These are phyloP conservation scores for Lacanobia oleracea DNA, from an alignment of 2,888 invertebrate species.

Conservation along the genomic window DNA sequence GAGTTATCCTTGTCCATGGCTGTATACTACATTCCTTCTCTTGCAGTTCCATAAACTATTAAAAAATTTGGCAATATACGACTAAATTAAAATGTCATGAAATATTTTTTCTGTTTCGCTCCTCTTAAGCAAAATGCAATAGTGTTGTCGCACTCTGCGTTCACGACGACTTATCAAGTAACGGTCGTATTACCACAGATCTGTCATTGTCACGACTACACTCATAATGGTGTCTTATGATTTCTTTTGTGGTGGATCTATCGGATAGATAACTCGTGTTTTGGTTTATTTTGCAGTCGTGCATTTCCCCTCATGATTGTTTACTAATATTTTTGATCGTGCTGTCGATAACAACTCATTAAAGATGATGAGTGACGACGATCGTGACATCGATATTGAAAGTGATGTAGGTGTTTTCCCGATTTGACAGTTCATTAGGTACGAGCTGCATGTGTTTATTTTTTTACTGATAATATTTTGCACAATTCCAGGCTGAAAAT, in stretches of 20 bases:
- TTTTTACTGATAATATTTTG: slow-evolving; percentile 64
- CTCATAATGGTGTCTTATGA: slow-evolving; percentile 4
- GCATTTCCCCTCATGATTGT: slow-evolving; percentile 74
- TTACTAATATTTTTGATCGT: slow-evolving; percentile 65
- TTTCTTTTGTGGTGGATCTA: slow-evolving; percentile 53
- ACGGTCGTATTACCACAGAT: slow-evolving; percentile 8
- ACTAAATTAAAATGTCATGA: slow-evolving; percentile 7
- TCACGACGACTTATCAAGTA: not conserved
- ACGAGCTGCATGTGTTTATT: slow-evolving; percentile 68
- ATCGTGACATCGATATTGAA: slow-evolving; percentile 98
- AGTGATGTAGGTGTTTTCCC: slow-evolving; percentile 95
- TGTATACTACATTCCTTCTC: slow-evolving; percentile 1
- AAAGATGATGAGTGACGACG: slow-evolving; percentile 97
- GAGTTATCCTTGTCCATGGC: not conserved
- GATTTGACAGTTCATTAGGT: slow-evolving; percentile 68
- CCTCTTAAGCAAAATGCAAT: not conserved
- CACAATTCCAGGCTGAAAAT: slow-evolving; percentile 92
- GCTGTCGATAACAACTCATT: slow-evolving; percentile 58
- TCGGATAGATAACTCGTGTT: slow-evolving; percentile 49
- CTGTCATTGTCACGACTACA: slow-evolving; percentile 76
- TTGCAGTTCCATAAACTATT: not conserved
- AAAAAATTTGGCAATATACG: not conserved
- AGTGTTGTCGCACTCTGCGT: slow-evolving; percentile 26
- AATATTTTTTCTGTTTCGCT: slow-evolving; percentile 21
- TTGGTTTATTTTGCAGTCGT: slow-evolving; percentile 47